Evolutionary conservation across 1,140 invertebrate genomes (phyloP), one percentile per base, ranked within the genome.

Genomic region (Drosophila guanche): DNA sequence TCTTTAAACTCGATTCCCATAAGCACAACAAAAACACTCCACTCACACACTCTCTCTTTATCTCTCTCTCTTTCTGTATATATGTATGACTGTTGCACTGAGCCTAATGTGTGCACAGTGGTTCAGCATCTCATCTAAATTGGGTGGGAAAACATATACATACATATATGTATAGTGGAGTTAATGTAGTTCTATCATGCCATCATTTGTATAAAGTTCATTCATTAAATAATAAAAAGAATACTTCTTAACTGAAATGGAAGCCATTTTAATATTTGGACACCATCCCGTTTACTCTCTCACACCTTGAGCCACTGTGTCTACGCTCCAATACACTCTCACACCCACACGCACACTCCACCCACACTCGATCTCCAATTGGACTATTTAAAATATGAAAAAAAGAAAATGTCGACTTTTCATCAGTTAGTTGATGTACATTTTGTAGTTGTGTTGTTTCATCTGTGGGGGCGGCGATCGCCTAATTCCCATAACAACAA

Each of bases 1-100:
- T 60, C 51, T 57, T 37, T 52, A 51, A 55, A 60, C 37, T 55
- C 42, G 20, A 76, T 46, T 41, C 42, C n/a, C n/a, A 8, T 63
- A 5, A 40, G 14, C 48, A 33, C 23, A 29, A 63, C 48, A 23
- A 58, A 12, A 27, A 25, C 50, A 46, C 12, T 43, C 40, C 12
- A 37, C 29, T 63, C 61, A 63, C 61, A 59, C 23, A n/a, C 23
- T 3, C 57, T 23, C 6, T 22, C 20, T 8, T 3, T 23, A 33
- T 58, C n/a, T 59, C 54, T 62, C 54, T 62, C 54, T 62, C 41
- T 63, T 10, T 37, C 33, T 37, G 25, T 27, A 27, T 27, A 27
- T 27, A 27, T 10, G 10, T 10, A 12, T 10, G 33, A 10, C 29
- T 33, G 8, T 33, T 10, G 3, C 8, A 3, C 29, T 33, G 29